Evolutionary conservation across 2,113 vertebrate species (phyloP), one percentile per base, ranked within the genome.

Genomic region (Oxyruncus cristatus): DNA sequence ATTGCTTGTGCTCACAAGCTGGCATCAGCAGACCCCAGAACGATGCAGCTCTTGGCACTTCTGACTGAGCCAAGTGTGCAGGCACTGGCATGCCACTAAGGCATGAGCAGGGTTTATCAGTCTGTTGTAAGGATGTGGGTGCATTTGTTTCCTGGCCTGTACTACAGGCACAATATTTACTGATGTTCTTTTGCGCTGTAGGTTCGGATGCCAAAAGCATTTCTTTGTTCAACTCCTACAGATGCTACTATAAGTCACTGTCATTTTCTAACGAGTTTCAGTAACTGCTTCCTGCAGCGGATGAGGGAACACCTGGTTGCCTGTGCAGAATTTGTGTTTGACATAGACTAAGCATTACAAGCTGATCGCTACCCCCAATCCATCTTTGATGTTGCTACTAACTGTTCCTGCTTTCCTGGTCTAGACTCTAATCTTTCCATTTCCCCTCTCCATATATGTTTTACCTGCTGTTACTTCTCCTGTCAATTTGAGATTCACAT

Each of bases 221-320:
- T 73, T 53, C 94, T 95, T 93, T 75, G 89, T 80, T 89, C 80
- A 65, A 76, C 73, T 95, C 41, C 80, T 93, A 33, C 87, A 90
- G 76, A 94, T 80, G 79, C 83, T 52, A 2, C 49, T 53, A 5
- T 86, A 93, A 93, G 75, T 84, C 90, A 92, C 75, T 92, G 94
- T 89, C 83, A 71, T 88, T 67, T 94, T 67, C 59, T 94, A 95
- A 80, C 12, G 47, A 80, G 47, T 52, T 94, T 90, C 93, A 77
- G 55, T 62, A 79, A 85, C 87, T 70, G 71, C 78, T 88, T 92
- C 78, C 82, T 80, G 85, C 4, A 2, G 63, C 50, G 56, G 50
- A 42, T 89, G 61, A 84, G 39, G 73, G 77, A 89, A 89, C 80
- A 93, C 92, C 89, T 93, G 79, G 79, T 26, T 84, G 80, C 68